Evolutionary conservation across 1,140 invertebrate genomes (phyloP).

Genomic region (Anoplolepis gracilipes): DNA sequence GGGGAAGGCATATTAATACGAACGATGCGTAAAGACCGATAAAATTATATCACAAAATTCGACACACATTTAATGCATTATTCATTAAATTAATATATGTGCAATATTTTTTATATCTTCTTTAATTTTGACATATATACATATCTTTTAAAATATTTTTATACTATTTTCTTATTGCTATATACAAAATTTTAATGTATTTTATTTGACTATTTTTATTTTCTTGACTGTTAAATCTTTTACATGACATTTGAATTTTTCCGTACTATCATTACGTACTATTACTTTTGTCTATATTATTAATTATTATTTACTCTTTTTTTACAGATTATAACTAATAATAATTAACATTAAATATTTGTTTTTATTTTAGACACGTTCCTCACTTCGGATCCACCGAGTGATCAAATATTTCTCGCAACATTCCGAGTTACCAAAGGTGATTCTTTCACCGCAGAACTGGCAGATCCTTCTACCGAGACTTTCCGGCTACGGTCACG

Average conservation of each 20-base stretch:
- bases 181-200: neutral
- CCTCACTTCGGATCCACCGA: constrained; percentile 90
- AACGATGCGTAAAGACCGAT: neutral
- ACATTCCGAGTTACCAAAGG: constrained; percentile 90
- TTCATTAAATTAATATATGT: constrained; percentile 2
- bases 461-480: constrained; percentile 89
- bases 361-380: constrained; percentile 90
- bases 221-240: neutral
- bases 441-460: constrained; percentile 88
- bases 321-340: neutral
- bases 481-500: constrained; percentile 89
- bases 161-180: too few species aligned
- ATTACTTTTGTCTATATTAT: neutral
- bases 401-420: constrained; percentile 92
- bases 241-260: neutral
- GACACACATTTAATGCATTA: neutral
- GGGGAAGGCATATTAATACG: neutral
- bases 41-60: neutral
- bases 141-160: too few species aligned
- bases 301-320: neutral
- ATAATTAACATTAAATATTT: neutral
- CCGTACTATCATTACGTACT: neutral
- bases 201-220: neutral
- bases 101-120: neutral
- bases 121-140: constrained; percentile 10